Evolutionary conservation across 2,113 vertebrate species (phyloP), one percentile per base, ranked within the genome.

Genomic region (Microtus pennsylvanicus): DNA sequence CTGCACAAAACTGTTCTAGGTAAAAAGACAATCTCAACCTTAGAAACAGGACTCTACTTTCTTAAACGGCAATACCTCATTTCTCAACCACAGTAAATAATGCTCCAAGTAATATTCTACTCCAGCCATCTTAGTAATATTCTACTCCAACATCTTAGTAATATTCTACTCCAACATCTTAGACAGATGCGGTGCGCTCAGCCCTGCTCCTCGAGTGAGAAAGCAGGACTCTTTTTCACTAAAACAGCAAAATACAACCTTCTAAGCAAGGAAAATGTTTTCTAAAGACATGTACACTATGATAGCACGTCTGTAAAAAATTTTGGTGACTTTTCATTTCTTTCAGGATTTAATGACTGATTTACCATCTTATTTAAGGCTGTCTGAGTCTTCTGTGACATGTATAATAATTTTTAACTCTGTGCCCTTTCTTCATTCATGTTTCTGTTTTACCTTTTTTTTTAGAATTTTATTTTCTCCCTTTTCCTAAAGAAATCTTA

Each of bases 391-490:
- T 88, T 91, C 33, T n/a, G 42, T 63, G 24, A 61, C 10, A 33
- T 93, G 0, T 81, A 86, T 76, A 12, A 72, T 82, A 94, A 52
- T 6, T 45, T 88, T 88, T 88, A 94, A 85, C 38, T 92, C 8
- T 75, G 16, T 75, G 12, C 38, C 2, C 33, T 96, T 35, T 91
- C 10, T 8, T 89, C 26, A 76, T 95, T 86, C 14, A 67, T 93
- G 42, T 93, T 95, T 90, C 70, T 92, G 0, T 89, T 93, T 89
- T 14, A 69, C 21, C 35, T n/a, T 90, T 33, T 70, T 7, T 58
- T 90, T 58, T 80, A 90, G 47, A 86, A 93, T 95, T 96, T 33
- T 77, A 0, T 94, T 93, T n/a, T 94, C 6, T 5, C 42, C n/a
- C 19, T 91, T 92, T 92, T n/a, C 24, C 50, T 50, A 14, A 61